Evolutionary conservation across 2,888 invertebrate species (phyloP).

Genomic region (Tanypteryx hageni): DNA sequence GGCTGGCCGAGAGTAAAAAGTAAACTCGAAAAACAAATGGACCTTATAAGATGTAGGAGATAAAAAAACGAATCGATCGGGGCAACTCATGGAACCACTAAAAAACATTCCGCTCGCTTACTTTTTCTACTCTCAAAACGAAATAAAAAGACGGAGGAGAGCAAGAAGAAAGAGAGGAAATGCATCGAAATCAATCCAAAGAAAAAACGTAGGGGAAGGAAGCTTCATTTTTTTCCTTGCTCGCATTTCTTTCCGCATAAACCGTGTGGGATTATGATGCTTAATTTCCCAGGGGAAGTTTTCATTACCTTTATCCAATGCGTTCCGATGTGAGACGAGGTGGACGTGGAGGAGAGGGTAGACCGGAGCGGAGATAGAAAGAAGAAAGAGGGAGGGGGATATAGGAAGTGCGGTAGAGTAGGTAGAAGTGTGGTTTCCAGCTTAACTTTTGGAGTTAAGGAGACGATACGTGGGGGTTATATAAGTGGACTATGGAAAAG

Average conservation of each 20-base stretch:
- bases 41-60: background rate
- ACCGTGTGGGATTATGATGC: conserved; percentile 49
- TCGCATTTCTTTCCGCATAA: conserved; percentile 35
- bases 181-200: background rate
- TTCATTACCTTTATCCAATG: conserved; percentile 48
- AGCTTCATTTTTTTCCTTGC: background rate
- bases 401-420: background rate
- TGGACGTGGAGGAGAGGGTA: background rate
- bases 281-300: conserved; percentile 53
- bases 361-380: background rate
- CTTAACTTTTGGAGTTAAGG: conserved; percentile 54
- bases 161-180: background rate
- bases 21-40: background rate
- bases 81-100: background rate
- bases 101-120: background rate
- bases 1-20: background rate
- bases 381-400: background rate
- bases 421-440: background rate
- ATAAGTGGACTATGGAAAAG: background rate
- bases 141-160: background rate
- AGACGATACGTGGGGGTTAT: conserved; percentile 23
- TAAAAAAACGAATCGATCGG: background rate
- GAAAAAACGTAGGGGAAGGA: background rate
- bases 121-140: background rate
- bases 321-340: conserved; percentile 14